Evolutionary conservation across 2,797 vertebrate genomes (phyloP).

Genomic region (Chromis chromis): DNA sequence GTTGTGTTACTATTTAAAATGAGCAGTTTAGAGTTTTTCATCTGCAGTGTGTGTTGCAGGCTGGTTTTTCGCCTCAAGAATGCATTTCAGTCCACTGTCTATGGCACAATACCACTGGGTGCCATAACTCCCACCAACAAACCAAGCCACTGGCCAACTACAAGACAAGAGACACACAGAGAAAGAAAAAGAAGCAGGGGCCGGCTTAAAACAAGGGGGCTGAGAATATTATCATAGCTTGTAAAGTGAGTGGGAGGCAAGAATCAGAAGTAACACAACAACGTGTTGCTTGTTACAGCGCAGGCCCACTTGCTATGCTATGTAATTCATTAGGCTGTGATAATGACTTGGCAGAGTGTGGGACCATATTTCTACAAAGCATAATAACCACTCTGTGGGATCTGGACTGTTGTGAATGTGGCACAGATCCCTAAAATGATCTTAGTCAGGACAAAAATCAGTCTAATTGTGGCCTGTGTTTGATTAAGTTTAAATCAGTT

Average conservation of each 20-base stretch:
- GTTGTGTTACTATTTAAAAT: background rate
- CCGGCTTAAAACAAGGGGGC: conserved; percentile 36
- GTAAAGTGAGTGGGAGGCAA: conserved; percentile 49
- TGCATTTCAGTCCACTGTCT: conserved; percentile 73
- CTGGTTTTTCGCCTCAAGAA: conserved; percentile 41
- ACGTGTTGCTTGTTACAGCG: conserved; percentile 54
- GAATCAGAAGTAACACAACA: conserved; percentile 53
- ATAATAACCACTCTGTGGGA: conserved; percentile 43
- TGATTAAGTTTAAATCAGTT: conserved; percentile 18
- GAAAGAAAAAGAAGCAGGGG: conserved; percentile 6
- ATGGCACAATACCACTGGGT: conserved; percentile 76
- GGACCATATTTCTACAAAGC: conserved; percentile 26
- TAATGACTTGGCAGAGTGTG: conserved; percentile 61
- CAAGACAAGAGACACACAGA: conserved; percentile 17
- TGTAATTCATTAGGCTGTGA: conserved; percentile 58
- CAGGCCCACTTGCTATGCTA: conserved; percentile 51
- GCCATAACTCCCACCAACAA: conserved; percentile 77
- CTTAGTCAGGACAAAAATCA: conserved; percentile 8
- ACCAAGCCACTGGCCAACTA: conserved; percentile 64
- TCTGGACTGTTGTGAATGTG: conserved; percentile 11
- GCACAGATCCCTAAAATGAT: conserved; percentile 14
- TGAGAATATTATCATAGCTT: conserved; percentile 54
- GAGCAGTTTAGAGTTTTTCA: conserved; percentile 3
- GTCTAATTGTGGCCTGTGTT: background rate
- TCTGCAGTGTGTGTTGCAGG: conserved; percentile 67